Base-by-base conservation (phyloP, 2,888 invertebrate species). In the Hydriomena furcata region DNA sequence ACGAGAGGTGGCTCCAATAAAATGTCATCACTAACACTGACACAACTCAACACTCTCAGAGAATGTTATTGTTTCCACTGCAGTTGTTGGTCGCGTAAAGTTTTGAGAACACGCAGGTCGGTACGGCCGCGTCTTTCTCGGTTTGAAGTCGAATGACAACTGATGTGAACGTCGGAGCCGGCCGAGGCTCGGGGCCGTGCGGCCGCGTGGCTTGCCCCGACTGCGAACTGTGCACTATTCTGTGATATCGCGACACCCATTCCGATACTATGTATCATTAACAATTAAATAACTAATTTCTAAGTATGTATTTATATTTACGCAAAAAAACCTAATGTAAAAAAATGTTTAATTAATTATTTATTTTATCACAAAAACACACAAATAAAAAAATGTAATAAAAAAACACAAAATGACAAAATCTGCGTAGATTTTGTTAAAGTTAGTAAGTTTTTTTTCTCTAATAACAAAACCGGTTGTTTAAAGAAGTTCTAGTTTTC, bases 11-110 rank as follows among this genome's bases (percentile, higher is more conserved):
- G 74, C 82, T 83, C 88, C 84, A 80, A 76, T 66, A 73, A 72
- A 82, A 73, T 82, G 75, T 86, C 89, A 90, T 90, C 90, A 89
- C 89, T 89, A 76, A 71, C 79, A 82, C 75, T 71, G 7, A 78
- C 82, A 84, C 82, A 83, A 84, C 78, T 80, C 62, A 79, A 85
- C 86, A 87, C 84, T 86, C 75, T 84, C 80, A 79, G 79, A 69
- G 73, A 71, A 65, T 73, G 66, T 69, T 72, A 64, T 66, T 52
- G 43, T 55, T 54, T 68, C 66, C 76, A 78, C 85, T 84, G 82
- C 83, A 82, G 79, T 76, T 81, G 78, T 83, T 78, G 80, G 80
- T 86, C 85, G 86, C 87, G 88, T 80, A 78, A 87, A 87, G 82
- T 88, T 86, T 73, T 65, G 87, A 85, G 90, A 89, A 90, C 90